Base-by-base conservation (phyloP, 2,797 vertebrate species). In the Petrocephalus sullivani region DNA sequence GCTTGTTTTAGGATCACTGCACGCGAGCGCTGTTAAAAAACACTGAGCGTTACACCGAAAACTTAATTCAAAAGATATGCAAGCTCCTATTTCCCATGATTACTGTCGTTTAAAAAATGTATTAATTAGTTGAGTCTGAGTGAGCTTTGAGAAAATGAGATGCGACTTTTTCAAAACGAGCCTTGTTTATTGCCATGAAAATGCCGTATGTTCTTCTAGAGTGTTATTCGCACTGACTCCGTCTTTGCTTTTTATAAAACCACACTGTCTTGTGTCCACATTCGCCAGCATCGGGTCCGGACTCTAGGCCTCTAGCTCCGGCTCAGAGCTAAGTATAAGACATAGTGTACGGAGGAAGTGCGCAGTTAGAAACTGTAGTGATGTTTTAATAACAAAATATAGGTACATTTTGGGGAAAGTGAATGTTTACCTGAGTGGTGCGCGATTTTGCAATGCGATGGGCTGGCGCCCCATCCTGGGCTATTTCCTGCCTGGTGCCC, bases 221-320 rank as follows among this genome's bases (percentile, higher is more conserved):
- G 71, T 41, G 16, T 6, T 21, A 49, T n/a, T 61, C 19, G 5
- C 33, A 21, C 37, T 51, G 12, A 37, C 3, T 57, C 71, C 91
- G 75, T 93, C 92, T 93, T 92, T 93, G 87, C 89, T 92, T 94
- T n/a, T 87, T 83, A 89, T 88, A 28, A 89, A 92, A 21, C 49
- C 90, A 90, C 92, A 87, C 56, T 88, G 37, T 90, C 89, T 85
- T 89, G 7, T 3, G 87, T 84, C n/a, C 71, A 81, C 75, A 21
- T 90, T 87, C 88, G 71, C 41, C 82, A 85, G 57, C 56, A 19
- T 84, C 0, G 19, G 6, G n/a, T 75, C 83, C 51, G 87, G 71
- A 78, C 14, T 78, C n/a, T 53, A 16, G 64, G 28, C 64, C 61
- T 71, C 84, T 7, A 33, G 23, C 51, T 64, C 19, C 37, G 8